Conservation (phyloP, 53 echinoderm and acorn worm species). For the Antedon mediterranea region DNA sequence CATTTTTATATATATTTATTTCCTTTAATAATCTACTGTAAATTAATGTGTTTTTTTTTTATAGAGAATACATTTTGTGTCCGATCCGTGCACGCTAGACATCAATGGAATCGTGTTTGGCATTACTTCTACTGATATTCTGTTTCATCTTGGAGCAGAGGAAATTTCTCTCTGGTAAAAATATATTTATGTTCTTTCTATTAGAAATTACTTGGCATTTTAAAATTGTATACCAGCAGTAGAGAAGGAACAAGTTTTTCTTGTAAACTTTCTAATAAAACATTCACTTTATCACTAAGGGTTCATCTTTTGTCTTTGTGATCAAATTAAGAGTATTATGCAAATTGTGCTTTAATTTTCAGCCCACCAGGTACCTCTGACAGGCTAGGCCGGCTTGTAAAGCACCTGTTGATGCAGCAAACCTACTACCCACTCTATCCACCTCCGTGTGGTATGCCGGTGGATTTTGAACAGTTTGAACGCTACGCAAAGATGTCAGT, state of each 20-base stretch:
- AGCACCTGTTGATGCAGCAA: conserved; percentile 65
- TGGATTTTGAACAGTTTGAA: conserved; percentile 67
- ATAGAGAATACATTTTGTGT: conserved; percentile 67
- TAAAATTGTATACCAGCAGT: too few relatives aligned
- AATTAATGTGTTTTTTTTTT: too few relatives aligned
- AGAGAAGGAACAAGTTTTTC: too few relatives aligned
- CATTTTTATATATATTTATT: too few relatives aligned
- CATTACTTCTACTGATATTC: conserved; percentile 65
- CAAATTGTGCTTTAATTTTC: not conserved
- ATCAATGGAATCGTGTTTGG: conserved; percentile 77
- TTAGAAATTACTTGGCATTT: too few relatives aligned
- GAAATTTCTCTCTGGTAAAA: conserved; percentile 42
- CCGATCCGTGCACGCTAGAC: conserved; percentile 60
- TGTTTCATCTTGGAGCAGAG: conserved; percentile 78
- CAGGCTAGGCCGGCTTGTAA: conserved; percentile 67
- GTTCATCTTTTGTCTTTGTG: too few relatives aligned
- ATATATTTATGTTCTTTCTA: too few relatives aligned
- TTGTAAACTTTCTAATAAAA: too few relatives aligned
- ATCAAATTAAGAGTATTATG: too few relatives aligned
- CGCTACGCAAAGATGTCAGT: conserved; percentile 49
- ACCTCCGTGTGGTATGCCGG: conserved; percentile 41
- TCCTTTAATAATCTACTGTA: not conserved
- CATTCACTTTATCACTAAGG: too few relatives aligned
- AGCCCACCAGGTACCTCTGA: conserved; percentile 68
- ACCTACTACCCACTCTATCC: conserved; percentile 84